Base-by-base conservation (phyloP, 2,888 invertebrate species). In the Torymus tubicola region DNA sequence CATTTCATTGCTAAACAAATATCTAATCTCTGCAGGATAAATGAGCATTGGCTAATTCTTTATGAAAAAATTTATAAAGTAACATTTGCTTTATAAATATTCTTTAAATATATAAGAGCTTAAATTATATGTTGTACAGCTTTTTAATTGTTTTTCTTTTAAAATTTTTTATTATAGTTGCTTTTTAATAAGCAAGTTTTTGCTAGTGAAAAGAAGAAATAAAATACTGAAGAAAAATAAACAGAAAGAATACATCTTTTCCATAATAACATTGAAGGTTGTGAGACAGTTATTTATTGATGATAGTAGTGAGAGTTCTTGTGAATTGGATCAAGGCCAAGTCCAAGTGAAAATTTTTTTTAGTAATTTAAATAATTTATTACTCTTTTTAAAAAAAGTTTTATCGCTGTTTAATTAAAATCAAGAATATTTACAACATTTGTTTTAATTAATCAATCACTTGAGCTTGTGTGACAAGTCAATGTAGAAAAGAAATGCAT, bases 291-390 rank as follows among this genome's bases (percentile, higher is more conserved):
- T 57, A 69, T 42, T 55, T 61, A 50, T 50, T 58, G 57, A 69
- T 77, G 73, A 50, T 50, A 63, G 57, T 68, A 63, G 63, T 68
- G 67, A 74, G 58, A 79, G 55, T 65, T 80, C 64, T 5, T 71
- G 31, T 72, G 63, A 76, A 67, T 57, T 10, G 42, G 57, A 57
- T 72, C 72, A 80, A 76, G 76, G 72, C 13, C 24, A 71, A 71
- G 55, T 70, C 50, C 4, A 58, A 75, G 24, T 60, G 57, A 70
- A 69, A 67, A 21, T 69, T 65, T 42, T 67, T 63, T 31, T 1
- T 57, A 68, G 24, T 2, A 78, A 67, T 63, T 52, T 31, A 18
- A 61, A 69, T 64, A 58, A 50, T 58, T 67, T 24, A 74, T 55
- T 64, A 52, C 10, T 21, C n/a, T 1, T 13, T 55, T 63, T 0